Conservation (phyloP, 2,113 vertebrate species). For the Phaetusa simplex region DNA sequence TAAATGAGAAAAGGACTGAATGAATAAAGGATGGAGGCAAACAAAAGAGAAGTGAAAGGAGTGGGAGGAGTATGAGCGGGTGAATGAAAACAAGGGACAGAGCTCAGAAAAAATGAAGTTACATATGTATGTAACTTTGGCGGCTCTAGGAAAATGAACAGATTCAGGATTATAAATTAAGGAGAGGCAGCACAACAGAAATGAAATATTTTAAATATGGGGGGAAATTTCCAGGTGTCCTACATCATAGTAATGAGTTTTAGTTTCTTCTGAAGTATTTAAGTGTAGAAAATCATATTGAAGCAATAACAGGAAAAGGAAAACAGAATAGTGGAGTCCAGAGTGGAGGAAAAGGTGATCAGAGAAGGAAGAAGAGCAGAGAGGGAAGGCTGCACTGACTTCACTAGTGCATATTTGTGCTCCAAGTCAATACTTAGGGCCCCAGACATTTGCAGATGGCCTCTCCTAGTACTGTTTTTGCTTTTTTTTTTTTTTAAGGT, state of each 20-base stretch:
- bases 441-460: neutral
- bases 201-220: neutral
- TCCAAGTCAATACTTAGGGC: neutral
- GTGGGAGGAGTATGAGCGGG: neutral
- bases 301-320: neutral
- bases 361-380: neutral
- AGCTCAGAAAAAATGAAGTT: neutral
- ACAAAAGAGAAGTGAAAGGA: neutral
- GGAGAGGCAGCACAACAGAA: neutral
- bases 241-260: neutral
- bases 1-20: neutral
- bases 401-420: neutral
- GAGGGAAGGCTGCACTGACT: neutral
- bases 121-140: neutral
- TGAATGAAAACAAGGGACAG: neutral
- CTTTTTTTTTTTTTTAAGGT: neutral
- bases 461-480: neutral
- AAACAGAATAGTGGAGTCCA: neutral
- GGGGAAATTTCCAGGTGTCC: neutral
- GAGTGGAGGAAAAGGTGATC: neutral
- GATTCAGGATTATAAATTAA: neutral
- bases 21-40: neutral
- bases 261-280: neutral
- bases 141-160: neutral
- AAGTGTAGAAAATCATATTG: neutral